A percentile compares a stretch with the other conserved stretches of the same genome.
Conservation (phyloP, 1,140 invertebrate species). For the Alviniconcha marisindica region DNA sequence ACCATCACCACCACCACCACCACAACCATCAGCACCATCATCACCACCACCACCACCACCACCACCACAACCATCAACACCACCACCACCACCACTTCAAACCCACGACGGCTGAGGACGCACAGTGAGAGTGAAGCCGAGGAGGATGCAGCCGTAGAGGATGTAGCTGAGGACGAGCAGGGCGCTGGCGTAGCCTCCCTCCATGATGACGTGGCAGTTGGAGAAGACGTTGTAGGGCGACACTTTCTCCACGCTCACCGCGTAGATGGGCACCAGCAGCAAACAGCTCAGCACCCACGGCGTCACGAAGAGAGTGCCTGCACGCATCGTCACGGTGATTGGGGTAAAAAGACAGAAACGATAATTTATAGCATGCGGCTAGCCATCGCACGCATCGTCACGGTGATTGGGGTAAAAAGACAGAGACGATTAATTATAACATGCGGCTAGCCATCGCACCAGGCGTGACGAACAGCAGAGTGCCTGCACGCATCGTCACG, state of each 20-base stretch:
- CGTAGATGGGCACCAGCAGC: slow-evolving; percentile 46
- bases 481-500: not conserved
- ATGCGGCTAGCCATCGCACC: too few species aligned
- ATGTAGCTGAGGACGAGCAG: slow-evolving; percentile 46
- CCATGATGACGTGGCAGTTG: slow-evolving; percentile 37
- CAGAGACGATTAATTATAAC: too few species aligned
- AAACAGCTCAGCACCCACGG: slow-evolving; percentile 45
- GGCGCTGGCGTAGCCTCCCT: slow-evolving; percentile 30
- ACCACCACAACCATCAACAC: not conserved
- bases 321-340: not conserved
- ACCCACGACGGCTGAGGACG: not conserved
- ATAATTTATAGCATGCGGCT: too few species aligned
- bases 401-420: too few species aligned
- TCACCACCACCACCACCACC: not conserved
- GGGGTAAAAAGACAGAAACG: too few species aligned
- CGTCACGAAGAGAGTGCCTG: slow-evolving; percentile 33
- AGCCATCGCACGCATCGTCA: too few species aligned
- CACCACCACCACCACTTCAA: not conserved
- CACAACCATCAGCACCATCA: slow-evolving; percentile 10
- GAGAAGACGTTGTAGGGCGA: slow-evolving; percentile 13
- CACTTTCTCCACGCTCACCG: slow-evolving; percentile 36
- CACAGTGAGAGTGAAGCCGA: not conserved
- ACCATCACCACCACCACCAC: slow-evolving; percentile 30
- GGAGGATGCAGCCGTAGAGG: slow-evolving; percentile 32
- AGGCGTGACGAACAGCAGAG: too few species aligned